Percentiles rank a stretch among this genome's conserved stretches.
phyloP scores from a whole-genome alignment of 2,113 vertebrate species.

The Callipepla squamata region DNA sequence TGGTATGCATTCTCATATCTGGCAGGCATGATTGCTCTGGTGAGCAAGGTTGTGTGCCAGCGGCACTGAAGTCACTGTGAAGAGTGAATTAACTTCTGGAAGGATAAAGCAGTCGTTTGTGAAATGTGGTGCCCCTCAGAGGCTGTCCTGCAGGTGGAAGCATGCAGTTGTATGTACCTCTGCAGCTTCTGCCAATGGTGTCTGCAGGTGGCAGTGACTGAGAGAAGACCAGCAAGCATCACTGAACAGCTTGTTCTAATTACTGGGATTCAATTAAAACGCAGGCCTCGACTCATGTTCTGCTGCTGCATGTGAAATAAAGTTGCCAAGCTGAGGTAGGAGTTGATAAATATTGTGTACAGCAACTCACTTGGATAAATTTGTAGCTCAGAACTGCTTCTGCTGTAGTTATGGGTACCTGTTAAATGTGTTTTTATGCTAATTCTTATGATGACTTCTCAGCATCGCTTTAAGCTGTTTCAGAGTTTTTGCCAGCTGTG shows the following conservation, averaged over 20 bases:
- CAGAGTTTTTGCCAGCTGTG: background rate
- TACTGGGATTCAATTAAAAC: background rate
- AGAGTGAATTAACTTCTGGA: background rate
- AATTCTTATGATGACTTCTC: background rate
- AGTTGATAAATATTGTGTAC: background rate
- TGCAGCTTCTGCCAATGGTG: background rate
- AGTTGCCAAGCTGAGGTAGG: background rate
- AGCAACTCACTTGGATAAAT: background rate
- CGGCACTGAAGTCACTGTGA: background rate
- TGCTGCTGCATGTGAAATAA: background rate
- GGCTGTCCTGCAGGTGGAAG: background rate
- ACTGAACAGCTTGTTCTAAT: accelerated
- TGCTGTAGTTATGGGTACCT: background rate
- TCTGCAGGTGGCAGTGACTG: background rate
- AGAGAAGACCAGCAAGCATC: accelerated
- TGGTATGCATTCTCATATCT: background rate
- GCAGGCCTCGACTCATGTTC: background rate
- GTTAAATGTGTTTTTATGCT: background rate
- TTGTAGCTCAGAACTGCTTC: background rate
- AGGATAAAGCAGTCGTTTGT: background rate
- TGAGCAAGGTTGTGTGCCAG: accelerated
- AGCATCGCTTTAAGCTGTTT: background rate
- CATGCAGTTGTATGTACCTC: background rate
- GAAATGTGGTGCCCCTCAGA: accelerated
- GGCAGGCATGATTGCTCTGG: background rate